Evolutionary conservation across 92 coral and sea anemone genomes (phyloP), one percentile per base, ranked within the genome.

Genomic region (Epizoanthus fatuus): DNA sequence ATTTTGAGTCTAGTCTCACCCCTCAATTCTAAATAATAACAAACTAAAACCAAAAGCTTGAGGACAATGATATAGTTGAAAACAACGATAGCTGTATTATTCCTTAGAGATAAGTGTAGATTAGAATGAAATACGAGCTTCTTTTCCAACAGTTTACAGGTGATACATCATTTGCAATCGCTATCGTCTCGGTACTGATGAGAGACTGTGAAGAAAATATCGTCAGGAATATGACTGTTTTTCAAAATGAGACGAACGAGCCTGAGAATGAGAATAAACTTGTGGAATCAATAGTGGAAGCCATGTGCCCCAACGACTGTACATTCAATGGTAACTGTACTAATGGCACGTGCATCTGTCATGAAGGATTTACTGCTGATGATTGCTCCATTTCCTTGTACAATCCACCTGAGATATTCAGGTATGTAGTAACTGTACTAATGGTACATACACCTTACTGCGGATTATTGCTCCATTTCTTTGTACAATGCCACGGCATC

Each of bases 231-330:
- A 76, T 59, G 37, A 76, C 81, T 8, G 19, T 76, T 60, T 76
- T 55, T 42, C 81, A 44, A 17, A 76, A 76, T 76, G 69, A 59
- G 45, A 76, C 81, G 29, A 76, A 38, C 35, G 52, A 17, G 10
- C 39, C 69, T 4, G 69, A 76, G 4, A 38, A 29, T 15, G 65
- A 55, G 5, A 76, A 59, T 52, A 76, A 60, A 40, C 64, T 76
- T 76, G 57, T 76, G 11, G 70, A 76, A 42, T 76, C 90, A 22
- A 80, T 94, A 42, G 85, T 90, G 0, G 91, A 83, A 25, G 80
- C 90, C 14, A 66, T 95, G 39, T 95, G 98, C 39, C 94, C 98
- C 4, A 83, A 86, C 68, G 95, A 95, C 57, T 95, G 98, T 65
- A 92, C 90, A 51, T 71, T 38, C 32, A 90, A 83, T 53, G 98